A percentile compares a stretch with the other conserved stretches of the same genome.
These are phyloP conservation scores for Rhopalosiphum maidis DNA, from an alignment of 1,140 invertebrate species.

Conservation along the genomic window DNA sequence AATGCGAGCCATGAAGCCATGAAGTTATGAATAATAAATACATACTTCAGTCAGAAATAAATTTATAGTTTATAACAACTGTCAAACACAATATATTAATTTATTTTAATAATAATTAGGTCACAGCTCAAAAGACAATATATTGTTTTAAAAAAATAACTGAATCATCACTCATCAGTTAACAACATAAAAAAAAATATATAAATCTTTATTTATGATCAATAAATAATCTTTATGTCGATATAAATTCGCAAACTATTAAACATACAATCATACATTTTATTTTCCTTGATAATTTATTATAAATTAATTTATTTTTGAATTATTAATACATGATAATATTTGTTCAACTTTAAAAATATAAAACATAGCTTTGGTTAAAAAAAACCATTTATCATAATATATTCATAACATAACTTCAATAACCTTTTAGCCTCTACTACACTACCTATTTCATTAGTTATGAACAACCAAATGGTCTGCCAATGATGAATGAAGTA, in stretches of 20 bases:
- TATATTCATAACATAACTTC: background rate
- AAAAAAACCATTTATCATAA: background rate
- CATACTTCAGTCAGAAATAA: background rate
- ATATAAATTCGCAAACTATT: background rate
- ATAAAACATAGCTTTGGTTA: background rate
- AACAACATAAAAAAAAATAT: background rate
- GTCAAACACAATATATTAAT: background rate
- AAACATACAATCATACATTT: background rate
- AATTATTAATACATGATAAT: background rate
- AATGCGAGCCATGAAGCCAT: too few relatives aligned
- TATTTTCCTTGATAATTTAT: background rate
- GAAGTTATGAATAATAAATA: background rate
- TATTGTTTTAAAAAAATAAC: background rate
- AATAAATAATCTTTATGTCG: background rate
- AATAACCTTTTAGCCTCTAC: background rate
- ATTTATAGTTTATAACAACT: background rate
- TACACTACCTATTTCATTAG: background rate
- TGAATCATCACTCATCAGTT: too few relatives aligned
- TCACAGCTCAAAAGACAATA: background rate
- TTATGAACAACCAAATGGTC: background rate
- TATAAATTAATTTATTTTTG: background rate
- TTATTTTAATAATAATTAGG: constrained; percentile 3
- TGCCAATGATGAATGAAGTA: background rate
- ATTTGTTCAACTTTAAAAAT: background rate
- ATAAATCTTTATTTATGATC: background rate